phyloP scores from a whole-genome alignment of 2,888 invertebrate genomes.

The Diarsia mendica region DNA sequence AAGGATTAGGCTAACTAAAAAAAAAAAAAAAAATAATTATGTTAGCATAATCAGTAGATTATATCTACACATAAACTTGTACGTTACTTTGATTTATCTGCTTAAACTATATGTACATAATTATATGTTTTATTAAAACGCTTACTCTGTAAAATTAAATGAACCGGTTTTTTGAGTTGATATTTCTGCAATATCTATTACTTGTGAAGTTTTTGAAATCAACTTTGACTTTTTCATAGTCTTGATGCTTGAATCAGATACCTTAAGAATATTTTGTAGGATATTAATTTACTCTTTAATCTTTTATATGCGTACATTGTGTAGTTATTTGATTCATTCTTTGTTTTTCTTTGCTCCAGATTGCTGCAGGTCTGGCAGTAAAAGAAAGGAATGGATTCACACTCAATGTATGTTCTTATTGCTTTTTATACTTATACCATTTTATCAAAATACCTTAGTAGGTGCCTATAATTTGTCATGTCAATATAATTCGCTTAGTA shows the following conservation, averaged over 20 bases:
- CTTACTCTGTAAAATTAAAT: too few species aligned
- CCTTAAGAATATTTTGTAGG: neutral
- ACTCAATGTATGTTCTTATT: constrained; percentile 56
- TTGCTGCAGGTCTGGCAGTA: constrained; percentile 63
- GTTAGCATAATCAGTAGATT: too few species aligned
- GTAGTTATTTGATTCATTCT: constrained; percentile 38
- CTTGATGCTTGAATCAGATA: neutral
- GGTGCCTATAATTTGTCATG: constrained; percentile 29
- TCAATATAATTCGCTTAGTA: constrained; percentile 52
- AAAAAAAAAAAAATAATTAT: too few species aligned
- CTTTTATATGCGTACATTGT: neutral
- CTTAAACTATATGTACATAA: too few species aligned
- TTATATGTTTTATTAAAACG: too few species aligned
- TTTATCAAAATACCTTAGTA: constrained; percentile 7
- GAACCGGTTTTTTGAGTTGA: neutral
- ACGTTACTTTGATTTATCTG: too few species aligned
- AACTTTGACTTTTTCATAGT: neutral
- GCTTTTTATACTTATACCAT: constrained; percentile 15
- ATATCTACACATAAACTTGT: too few species aligned
- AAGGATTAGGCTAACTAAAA: too few species aligned
- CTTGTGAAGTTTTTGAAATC: neutral
- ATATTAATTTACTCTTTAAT: neutral
- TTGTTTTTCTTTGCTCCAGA: constrained; percentile 61
- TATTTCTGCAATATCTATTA: neutral
- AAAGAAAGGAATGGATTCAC: constrained; percentile 61